Conservation (phyloP, 1,140 invertebrate species). For the Aphelenchoides avenae region DNA sequence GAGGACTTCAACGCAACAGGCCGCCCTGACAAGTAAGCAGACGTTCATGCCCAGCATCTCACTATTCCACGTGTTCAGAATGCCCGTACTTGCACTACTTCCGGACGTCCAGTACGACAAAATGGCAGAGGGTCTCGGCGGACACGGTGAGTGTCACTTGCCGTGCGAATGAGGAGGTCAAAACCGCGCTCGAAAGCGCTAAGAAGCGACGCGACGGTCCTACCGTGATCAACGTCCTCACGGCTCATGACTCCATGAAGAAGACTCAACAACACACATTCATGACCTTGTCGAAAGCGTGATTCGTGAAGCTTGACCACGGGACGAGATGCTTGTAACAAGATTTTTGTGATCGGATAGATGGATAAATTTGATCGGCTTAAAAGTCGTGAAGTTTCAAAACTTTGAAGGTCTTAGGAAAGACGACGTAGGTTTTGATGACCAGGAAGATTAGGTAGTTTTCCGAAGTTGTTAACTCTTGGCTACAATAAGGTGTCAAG, state of each 20-base stretch:
- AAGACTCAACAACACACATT: conserved; percentile 78
- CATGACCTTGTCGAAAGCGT: conserved; percentile 84
- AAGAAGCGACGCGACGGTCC: conserved; percentile 69
- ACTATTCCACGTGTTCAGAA: not conserved
- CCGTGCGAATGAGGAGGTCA: conserved; percentile 71
- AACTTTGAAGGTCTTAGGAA: too few species aligned
- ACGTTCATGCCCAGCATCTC: not conserved
- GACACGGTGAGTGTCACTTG: conserved; percentile 77
- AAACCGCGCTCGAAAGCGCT: conserved; percentile 68
- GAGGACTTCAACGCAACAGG: conserved; percentile 71
- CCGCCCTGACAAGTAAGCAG: conserved; percentile 64
- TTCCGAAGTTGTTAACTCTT: too few species aligned
- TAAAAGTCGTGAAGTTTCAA: too few species aligned
- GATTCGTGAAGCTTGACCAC: too few species aligned
- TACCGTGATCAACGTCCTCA: conserved; percentile 82
- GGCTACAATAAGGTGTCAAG: too few species aligned
- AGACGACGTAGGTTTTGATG: too few species aligned
- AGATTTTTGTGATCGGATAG: too few species aligned
- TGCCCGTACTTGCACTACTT: conserved; percentile 74
- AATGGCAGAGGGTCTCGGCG: conserved; percentile 77
- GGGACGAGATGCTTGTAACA: too few species aligned
- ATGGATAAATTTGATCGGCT: too few species aligned
- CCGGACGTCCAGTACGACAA: conserved; percentile 79
- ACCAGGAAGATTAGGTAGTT: too few species aligned
- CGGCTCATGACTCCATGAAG: conserved; percentile 77